phyloP scores from a whole-genome alignment of 2,113 vertebrate genomes.

The Rattus rattus region DNA sequence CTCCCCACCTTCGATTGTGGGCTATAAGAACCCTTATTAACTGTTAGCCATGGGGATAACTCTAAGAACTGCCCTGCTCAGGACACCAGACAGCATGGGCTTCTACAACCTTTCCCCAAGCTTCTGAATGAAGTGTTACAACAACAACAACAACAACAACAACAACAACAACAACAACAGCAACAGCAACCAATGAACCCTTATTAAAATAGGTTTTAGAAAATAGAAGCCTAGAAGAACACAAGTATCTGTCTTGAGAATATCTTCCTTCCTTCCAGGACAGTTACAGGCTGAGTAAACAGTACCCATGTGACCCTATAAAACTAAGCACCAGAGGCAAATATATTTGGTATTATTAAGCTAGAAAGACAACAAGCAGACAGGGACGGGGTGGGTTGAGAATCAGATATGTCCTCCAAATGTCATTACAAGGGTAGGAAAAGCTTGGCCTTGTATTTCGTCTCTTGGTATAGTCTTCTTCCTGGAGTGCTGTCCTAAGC shows the following conservation, averaged over 20 bases:
- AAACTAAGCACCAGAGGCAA: not conserved
- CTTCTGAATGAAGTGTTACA: too few species aligned
- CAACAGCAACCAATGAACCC: too few species aligned
- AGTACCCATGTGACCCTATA: not conserved
- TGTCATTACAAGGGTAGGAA: not conserved
- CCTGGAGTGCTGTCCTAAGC: not conserved
- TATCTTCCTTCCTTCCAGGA: not conserved
- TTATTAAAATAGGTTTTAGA: too few species aligned
- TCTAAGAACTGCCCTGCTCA: too few species aligned
- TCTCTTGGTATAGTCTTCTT: not conserved
- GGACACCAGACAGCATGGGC: too few species aligned
- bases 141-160: too few species aligned
- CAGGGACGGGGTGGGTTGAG: not conserved
- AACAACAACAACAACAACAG: too few species aligned
- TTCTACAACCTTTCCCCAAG: too few species aligned
- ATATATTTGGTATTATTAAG: not conserved
- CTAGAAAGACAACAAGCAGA: not conserved
- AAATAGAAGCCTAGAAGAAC: not conserved
- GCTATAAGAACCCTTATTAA: too few species aligned
- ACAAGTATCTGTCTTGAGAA: not conserved
- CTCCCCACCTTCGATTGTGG: too few species aligned
- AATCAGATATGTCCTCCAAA: not conserved
- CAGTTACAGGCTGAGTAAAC: not conserved
- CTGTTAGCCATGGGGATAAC: too few species aligned
- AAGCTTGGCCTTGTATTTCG: not conserved